Evolutionary conservation across 2,888 invertebrate genomes (phyloP), one percentile per base, ranked within the genome.

Genomic region (Coleophora deauratella): DNA sequence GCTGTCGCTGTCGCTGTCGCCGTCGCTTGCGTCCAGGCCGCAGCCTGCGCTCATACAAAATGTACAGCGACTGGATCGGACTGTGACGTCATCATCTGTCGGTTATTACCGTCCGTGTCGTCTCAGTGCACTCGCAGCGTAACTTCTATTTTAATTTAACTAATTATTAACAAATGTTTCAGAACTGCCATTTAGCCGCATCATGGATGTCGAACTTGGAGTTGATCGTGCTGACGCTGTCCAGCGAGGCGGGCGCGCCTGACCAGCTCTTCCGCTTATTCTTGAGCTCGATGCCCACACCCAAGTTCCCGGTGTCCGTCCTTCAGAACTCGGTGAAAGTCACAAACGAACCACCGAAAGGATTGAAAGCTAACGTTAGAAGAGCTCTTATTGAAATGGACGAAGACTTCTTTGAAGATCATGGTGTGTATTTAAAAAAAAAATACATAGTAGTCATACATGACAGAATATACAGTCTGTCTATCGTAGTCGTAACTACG

Each of bases 281-380:
- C 75, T 84, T 97, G 37, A 97, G 96, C 47, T 96, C 96, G 1
- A 96, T 96, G 93, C 96, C 97, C 0, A 93, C 93, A 0, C 87
- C 88, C 27, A 86, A 89, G 52, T 98, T 98, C 69, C 97, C 97
- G 0, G 94, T 97, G 0, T 93, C 95, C 1, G 93, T 98, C 9
- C 84, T 98, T 2, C 97, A 97, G 71, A 96, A 96, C 71, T 93
- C 97, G 1, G 94, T 97, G 0, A 97, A 97, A 82, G 93, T 97
- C 41, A 97, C 97, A 0, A 97, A 96, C 68, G 97, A 98, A 68
- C 95, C 97, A 0, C 97, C 97, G 0, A 96, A 95, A 71, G 97
- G 97, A 1, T 80, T 97, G 2, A 90, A 94, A 56, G 95, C 97
- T 7, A 97, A 97, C 66, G 88, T 98, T 0, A 91, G 93, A 53